These are phyloP conservation scores for Alviniconcha strummeri DNA, from an alignment of 2,888 invertebrate species.

Conservation along the genomic window DNA sequence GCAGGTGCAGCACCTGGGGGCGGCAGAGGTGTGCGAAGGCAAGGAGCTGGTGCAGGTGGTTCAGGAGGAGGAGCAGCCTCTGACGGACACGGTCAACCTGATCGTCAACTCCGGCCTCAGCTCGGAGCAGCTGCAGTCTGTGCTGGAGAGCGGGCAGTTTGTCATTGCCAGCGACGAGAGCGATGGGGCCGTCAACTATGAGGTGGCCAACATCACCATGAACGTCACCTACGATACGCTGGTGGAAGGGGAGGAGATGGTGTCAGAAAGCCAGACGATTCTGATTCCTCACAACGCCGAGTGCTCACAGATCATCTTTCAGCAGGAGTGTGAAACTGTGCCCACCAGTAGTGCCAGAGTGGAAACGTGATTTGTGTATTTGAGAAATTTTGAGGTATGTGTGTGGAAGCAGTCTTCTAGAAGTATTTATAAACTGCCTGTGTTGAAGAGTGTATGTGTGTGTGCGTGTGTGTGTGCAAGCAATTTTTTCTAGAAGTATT, in stretches of 20 bases:
- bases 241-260: conserved; percentile 32
- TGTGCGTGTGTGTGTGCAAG: neutral
- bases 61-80: conserved; percentile 15
- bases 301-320: conserved; percentile 32
- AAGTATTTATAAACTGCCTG: too few species aligned
- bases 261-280: conserved; percentile 21
- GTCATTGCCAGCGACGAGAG: conserved; percentile 58
- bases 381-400: neutral
- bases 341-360: neutral
- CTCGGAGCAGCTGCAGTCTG: conserved; percentile 49
- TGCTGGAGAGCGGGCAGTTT: conserved; percentile 53
- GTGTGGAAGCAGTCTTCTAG: neutral
- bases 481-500: too few species aligned
- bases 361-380: neutral
- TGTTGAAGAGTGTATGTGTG: neutral
- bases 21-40: neutral
- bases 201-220: conserved; percentile 58
- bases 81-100: conserved; percentile 46
- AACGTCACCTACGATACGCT: conserved; percentile 55
- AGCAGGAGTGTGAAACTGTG: conserved; percentile 29
- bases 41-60: conserved; percentile 12
- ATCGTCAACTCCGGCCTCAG: conserved; percentile 46
- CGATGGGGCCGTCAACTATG: conserved; percentile 58
- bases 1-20: too few species aligned
- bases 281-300: conserved; percentile 28